Evolutionary conservation across 2,888 invertebrate species (phyloP).

Genomic region (Mesorhabditis belari): DNA sequence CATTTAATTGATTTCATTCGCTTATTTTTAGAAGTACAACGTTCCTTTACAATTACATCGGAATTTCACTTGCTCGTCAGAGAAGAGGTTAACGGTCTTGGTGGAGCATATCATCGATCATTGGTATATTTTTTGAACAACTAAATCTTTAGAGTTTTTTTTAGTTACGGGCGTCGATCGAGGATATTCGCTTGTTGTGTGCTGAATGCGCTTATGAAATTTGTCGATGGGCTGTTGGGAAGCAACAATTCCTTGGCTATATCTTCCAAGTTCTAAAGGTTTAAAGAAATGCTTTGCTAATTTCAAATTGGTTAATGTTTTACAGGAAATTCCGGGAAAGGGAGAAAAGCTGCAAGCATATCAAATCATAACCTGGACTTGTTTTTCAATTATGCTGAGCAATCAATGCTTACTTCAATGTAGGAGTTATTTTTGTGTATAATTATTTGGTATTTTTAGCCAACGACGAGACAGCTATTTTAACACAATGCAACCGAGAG

Average conservation of each 20-base stretch:
- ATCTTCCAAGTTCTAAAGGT: neutral
- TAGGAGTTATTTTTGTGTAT: neutral
- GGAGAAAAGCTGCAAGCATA: no score
- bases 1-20: neutral
- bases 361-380: neutral
- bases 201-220: constrained; percentile 13
- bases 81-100: constrained; percentile 34
- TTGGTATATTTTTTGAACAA: constrained; percentile 7
- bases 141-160: neutral
- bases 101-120: constrained; percentile 31
- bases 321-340: no score
- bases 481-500: neutral
- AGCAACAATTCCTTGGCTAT: constrained; percentile 2
- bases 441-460: neutral
- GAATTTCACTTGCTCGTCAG: constrained; percentile 24
- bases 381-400: neutral
- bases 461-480: neutral
- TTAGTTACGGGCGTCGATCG: constrained; percentile 17
- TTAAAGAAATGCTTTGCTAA: neutral
- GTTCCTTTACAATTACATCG: constrained; percentile 17
- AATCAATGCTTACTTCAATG: neutral
- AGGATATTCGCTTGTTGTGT: constrained; percentile 16
- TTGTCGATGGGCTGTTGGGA: constrained; percentile 10
- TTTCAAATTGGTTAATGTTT: no score
- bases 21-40: constrained; percentile 16